These are phyloP conservation scores for Crematogaster levior DNA, from an alignment of 2,888 invertebrate genomes.

Conservation along the genomic window DNA sequence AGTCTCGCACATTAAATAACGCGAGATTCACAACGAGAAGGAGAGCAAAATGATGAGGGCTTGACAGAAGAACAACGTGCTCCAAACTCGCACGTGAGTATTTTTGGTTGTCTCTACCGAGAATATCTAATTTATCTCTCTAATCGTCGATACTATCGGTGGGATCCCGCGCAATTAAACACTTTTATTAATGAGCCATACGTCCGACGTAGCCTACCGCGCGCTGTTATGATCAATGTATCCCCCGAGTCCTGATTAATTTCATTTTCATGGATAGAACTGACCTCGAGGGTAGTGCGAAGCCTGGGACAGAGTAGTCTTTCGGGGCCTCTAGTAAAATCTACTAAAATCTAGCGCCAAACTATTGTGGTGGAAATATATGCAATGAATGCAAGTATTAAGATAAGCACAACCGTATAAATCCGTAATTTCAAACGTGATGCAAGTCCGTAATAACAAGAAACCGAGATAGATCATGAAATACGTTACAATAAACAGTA, in stretches of 20 bases:
- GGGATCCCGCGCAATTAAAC: conserved; percentile 72
- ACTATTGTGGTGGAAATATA: neutral
- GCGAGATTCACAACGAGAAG: conserved; percentile 3
- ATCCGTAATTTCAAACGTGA: conserved; percentile 1
- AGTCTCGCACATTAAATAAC: conserved; percentile 25
- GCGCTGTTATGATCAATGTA: conserved; percentile 65
- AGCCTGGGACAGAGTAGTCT: conserved; percentile 3
- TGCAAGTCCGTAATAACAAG: neutral
- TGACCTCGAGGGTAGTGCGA: conserved; percentile 45
- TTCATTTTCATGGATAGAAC: conserved; percentile 16
- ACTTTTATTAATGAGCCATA: conserved; percentile 75
- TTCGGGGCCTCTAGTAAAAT: neutral
- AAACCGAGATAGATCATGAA: conserved; percentile 25
- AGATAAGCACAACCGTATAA: neutral
- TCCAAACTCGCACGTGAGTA: neutral
- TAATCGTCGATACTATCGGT: conserved; percentile 63
- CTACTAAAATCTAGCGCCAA: neutral
- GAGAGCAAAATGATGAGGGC: conserved; percentile 8
- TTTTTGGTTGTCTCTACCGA: conserved; percentile 49
- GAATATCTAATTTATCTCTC: conserved; percentile 16
- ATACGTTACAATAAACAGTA: neutral
- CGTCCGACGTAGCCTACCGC: conserved; percentile 55
- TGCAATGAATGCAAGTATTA: neutral
- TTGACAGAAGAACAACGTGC: conserved; percentile 11
- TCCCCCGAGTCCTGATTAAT: conserved; percentile 71